These are phyloP conservation scores for Pinna nobilis DNA, from an alignment of 1,140 invertebrate genomes.

Conservation along the genomic window DNA sequence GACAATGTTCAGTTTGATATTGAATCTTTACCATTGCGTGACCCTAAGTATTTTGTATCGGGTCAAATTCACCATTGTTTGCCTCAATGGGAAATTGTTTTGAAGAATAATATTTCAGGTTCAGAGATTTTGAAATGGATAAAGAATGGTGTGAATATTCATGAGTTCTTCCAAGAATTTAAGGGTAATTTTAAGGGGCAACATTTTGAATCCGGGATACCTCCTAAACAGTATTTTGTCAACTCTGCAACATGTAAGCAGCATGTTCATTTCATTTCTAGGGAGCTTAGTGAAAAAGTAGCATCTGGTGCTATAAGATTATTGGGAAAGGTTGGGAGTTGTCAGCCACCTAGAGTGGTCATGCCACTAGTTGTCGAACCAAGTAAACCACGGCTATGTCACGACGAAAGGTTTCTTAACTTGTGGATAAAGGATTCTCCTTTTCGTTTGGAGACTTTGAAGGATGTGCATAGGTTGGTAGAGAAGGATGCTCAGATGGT, in stretches of 20 bases:
- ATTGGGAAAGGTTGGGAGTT: conserved; percentile 16
- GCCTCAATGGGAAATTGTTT: neutral
- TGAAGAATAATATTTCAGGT: neutral
- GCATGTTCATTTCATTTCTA: conserved; percentile 27
- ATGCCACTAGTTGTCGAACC: conserved; percentile 38
- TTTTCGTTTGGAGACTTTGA: conserved; percentile 35
- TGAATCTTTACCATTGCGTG: conserved; percentile 6
- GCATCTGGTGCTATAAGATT: conserved; percentile 5
- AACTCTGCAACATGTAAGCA: conserved; percentile 38
- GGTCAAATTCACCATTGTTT: conserved; percentile 21
- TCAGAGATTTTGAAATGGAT: conserved; percentile 18
- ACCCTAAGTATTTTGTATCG: conserved; percentile 23
- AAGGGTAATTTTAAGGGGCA: conserved; percentile 39
- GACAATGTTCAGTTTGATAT: conserved; percentile 1
- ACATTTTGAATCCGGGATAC: conserved; percentile 23
- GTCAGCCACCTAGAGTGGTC: conserved; percentile 22
- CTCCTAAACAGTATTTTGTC: conserved; percentile 34
- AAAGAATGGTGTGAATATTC: conserved; percentile 30
- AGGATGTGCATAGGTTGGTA: conserved; percentile 28
- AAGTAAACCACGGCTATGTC: conserved; percentile 18
- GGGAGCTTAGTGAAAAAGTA: conserved; percentile 16
- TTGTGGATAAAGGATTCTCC: conserved; percentile 38
- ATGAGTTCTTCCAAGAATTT: conserved; percentile 29
- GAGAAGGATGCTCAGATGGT: conserved; percentile 8
- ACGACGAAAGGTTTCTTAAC: conserved; percentile 36